These are phyloP conservation scores for Cheirogaleus major DNA, from an alignment of 2,797 vertebrate genomes.

Conservation along the genomic window DNA sequence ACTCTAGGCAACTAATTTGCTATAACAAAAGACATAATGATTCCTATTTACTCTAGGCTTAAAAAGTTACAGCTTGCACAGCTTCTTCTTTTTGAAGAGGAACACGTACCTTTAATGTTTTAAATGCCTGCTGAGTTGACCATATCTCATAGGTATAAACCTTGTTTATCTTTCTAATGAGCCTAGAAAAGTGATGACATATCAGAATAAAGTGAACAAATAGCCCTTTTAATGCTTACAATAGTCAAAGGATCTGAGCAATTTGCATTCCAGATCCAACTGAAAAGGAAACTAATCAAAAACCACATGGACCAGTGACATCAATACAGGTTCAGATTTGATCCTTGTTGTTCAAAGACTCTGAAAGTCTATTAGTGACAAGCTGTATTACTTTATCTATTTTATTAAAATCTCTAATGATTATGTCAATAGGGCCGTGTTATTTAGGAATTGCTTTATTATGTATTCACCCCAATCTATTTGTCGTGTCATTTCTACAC, in stretches of 20 bases:
- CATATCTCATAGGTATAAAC: constrained; percentile 64
- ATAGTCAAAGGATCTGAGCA: constrained; percentile 31
- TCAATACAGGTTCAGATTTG: background rate
- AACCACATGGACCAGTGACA: rapidly evolving
- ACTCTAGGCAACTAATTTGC: background rate
- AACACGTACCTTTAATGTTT: constrained; percentile 39
- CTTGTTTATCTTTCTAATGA: constrained; percentile 59
- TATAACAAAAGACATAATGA: background rate
- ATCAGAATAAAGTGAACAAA: constrained; percentile 16
- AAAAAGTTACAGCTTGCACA: background rate
- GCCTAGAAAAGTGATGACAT: background rate
- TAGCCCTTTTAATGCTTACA: background rate
- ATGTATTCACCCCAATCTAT: background rate
- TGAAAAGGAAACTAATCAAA: background rate
- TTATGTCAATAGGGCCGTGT: constrained; percentile 17
- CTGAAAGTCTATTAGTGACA: background rate
- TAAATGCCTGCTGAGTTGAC: constrained; percentile 50
- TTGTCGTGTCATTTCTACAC: background rate
- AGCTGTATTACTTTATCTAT: background rate
- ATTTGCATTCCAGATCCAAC: background rate
- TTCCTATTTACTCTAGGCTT: background rate
- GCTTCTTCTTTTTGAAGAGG: constrained; percentile 30
- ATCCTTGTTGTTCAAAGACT: constrained; percentile 14
- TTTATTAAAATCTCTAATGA: constrained; percentile 56
- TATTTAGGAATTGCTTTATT: constrained; percentile 54